These are phyloP conservation scores for Brachyhypopomus gauderio DNA, from an alignment of 2,113 vertebrate species.

Conservation along the genomic window DNA sequence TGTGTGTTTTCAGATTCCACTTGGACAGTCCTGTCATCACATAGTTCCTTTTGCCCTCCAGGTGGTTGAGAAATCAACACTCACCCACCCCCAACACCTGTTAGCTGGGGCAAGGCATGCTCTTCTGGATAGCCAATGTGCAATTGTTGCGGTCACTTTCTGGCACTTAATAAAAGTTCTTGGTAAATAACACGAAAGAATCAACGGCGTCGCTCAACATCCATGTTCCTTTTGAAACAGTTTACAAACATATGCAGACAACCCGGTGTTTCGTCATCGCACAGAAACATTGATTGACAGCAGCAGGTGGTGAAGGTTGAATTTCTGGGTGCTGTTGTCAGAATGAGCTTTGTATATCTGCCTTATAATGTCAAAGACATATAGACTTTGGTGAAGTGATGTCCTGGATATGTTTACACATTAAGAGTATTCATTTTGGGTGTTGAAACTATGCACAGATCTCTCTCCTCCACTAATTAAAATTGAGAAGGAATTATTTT, in stretches of 20 bases:
- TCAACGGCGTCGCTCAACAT: too few species aligned
- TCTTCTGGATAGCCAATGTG: neutral
- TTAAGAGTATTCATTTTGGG: neutral
- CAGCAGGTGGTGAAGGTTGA: neutral
- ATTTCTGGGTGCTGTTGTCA: neutral
- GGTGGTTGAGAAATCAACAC: neutral
- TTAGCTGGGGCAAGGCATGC: neutral
- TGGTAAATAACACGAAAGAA: too few species aligned
- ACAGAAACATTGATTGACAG: neutral
- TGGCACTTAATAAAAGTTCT: too few species aligned
- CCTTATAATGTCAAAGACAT: neutral
- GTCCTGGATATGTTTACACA: too few species aligned
- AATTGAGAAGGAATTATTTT: neutral
- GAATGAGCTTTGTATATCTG: neutral
- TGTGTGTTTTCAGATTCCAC: slow-evolving; percentile 47
- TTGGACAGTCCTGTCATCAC: slow-evolving; percentile 47
- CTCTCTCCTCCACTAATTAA: slow-evolving; percentile 7
- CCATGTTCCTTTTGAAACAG: neutral
- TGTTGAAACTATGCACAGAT: neutral
- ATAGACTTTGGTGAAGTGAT: too few species aligned
- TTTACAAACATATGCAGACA: neutral
- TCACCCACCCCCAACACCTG: slow-evolving; percentile 19
- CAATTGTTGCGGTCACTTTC: neutral
- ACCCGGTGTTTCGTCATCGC: neutral
- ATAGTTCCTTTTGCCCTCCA: slow-evolving; percentile 23